Evolutionary conservation across 1,140 invertebrate genomes (phyloP).

Genomic region (Eulimnadia texana): DNA sequence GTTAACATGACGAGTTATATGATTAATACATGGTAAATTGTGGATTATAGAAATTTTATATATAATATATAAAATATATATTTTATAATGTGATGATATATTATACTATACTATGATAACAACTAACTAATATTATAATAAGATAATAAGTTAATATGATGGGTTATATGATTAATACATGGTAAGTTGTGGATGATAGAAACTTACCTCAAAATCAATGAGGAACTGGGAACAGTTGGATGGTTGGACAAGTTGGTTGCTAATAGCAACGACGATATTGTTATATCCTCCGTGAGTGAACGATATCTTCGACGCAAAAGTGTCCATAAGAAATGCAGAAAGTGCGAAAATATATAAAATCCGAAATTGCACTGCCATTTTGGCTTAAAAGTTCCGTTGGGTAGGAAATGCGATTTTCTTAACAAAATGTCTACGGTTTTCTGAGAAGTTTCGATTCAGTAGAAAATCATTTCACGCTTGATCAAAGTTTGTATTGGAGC

Average conservation of each 20-base stretch:
- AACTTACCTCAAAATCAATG: slow-evolving; percentile 10
- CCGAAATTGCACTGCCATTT: neutral
- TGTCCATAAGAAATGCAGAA: neutral
- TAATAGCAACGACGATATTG: slow-evolving; percentile 9
- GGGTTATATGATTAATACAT: neutral
- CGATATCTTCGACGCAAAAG: slow-evolving; percentile 1
- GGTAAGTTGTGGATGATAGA: neutral
- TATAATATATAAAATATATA: no score
- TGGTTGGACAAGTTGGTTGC: neutral
- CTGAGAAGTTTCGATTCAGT: neutral
- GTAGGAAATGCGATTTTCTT: neutral
- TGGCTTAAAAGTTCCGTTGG: neutral
- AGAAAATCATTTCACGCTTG: neutral
- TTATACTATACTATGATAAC: no score
- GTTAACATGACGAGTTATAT: neutral
- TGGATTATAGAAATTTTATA: no score
- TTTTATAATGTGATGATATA: no score
- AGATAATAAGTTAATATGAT: neutral
- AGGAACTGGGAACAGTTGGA: slow-evolving; percentile 13
- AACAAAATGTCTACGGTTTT: neutral
- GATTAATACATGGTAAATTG: neutral
- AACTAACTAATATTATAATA: no score
- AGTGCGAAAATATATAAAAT: neutral
- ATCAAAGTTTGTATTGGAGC: no score
- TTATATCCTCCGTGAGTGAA: slow-evolving; percentile 16